Evolutionary conservation across 2,113 vertebrate species (phyloP).

Genomic region (Gallinago jamesoni): DNA sequence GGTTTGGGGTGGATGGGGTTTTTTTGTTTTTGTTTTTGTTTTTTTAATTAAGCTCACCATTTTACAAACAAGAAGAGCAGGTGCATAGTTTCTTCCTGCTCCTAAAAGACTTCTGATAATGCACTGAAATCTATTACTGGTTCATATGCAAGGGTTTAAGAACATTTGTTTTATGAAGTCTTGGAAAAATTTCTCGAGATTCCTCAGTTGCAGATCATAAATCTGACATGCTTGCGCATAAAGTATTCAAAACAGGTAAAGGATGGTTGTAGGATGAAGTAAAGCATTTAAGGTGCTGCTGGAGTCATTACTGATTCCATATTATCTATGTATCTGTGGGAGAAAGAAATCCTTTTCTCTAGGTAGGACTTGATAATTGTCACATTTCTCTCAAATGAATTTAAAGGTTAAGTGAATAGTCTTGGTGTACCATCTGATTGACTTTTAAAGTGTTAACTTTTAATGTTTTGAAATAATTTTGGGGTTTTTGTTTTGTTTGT

Average conservation of each 20-base stretch:
- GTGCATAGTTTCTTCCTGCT: neutral
- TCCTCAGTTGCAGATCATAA: neutral
- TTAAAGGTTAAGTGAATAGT: neutral
- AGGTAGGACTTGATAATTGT: neutral
- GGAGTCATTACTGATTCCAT: rapidly evolving
- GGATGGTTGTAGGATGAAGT: neutral
- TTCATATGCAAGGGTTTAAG: neutral
- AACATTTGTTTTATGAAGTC: neutral
- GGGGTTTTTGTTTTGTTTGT: neutral
- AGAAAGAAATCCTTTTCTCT: neutral
- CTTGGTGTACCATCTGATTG: neutral
- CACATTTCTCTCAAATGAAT: neutral
- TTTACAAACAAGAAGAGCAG: neutral
- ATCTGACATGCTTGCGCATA: neutral
- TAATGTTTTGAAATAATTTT: neutral
- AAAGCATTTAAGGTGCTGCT: neutral
- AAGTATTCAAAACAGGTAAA: neutral
- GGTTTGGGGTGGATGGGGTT: too few relatives aligned
- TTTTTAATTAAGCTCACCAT: neutral
- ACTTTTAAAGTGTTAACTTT: neutral
- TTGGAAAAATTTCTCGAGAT: neutral
- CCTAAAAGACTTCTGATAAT: neutral
- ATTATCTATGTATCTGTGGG: neutral
- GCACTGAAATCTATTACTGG: neutral
- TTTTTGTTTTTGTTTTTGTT: neutral